Evolutionary conservation across 2,113 vertebrate species (phyloP), one percentile per base, ranked within the genome.

Genomic region (Hystrix cristata): DNA sequence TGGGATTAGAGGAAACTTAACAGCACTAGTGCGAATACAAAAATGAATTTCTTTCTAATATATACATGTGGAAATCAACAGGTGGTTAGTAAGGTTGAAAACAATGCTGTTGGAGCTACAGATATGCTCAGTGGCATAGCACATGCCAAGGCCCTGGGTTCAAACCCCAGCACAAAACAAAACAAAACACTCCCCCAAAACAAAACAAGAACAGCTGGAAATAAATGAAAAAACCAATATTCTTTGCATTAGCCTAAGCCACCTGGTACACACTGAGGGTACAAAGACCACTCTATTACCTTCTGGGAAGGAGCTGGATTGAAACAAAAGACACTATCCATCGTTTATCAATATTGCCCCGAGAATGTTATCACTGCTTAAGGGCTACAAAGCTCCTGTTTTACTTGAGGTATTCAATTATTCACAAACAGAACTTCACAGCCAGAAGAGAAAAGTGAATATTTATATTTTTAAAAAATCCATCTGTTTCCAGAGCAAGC

Each of bases 401-500:
- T 92, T 64, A 94, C 65, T 92, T 94, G 62, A 97, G 19, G 25
- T 87, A 93, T 71, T 95, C 25, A 96, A 60, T 62, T 93, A 11
- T 78, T 95, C 81, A 97, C 69, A 87, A 89, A 96, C 18, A 83
- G 38, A 93, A 97, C n/a, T 83, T 65, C 29, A 94, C 2, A 95
- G 46, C 10, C 85, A 96, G 59, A 87, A n/a, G 51, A 93, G 53
- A 83, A 90, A 96, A 95, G 25, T 19, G 23, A 91, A 90, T 69
- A 34, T 53, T 92, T 88, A 53, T 80, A 48, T 74, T 7, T 76
- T 57, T 59, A 65, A 81, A 87, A 55, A 95, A 53, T 69, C 29
- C 23, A 83, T 76, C 25, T 84, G 48, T 79, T 83, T 95, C 38
- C 51, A 96, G n/a, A 53, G 38, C 59, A 97, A 95, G 43, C 3